Evolutionary conservation across 2,113 vertebrate species (phyloP).

Genomic region (Azemiops feae): DNA sequence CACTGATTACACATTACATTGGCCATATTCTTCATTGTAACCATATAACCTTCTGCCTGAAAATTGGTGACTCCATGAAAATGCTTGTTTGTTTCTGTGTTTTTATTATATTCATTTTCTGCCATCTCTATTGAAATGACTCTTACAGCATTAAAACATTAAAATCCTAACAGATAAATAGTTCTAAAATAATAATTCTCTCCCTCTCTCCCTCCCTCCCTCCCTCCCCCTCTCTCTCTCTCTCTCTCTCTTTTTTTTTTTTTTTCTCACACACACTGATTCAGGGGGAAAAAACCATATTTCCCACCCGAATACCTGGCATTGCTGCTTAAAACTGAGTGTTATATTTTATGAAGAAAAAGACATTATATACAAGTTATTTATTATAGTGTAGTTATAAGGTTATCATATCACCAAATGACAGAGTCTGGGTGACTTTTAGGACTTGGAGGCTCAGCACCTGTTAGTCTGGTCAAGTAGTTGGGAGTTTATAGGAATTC

Average conservation of each 20-base stretch:
- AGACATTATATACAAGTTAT: not conserved
- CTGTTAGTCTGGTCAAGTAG: not conserved
- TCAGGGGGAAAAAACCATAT: not conserved
- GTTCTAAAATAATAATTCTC: not conserved
- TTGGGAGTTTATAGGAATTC: not conserved
- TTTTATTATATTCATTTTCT: not conserved
- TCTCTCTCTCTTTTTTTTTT: too few species aligned
- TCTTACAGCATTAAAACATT: not conserved
- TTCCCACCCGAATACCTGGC: not conserved
- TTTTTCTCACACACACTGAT: not conserved
- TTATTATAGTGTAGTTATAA: not conserved
- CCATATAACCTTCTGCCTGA: constrained; percentile 41
- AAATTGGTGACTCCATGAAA: constrained; percentile 35
- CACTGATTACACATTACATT: constrained; percentile 51
- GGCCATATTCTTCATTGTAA: constrained; percentile 48
- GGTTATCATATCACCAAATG: not conserved
- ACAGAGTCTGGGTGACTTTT: not conserved
- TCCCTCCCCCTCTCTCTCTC: too few species aligned
- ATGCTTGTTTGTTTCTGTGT: not conserved
- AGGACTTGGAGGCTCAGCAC: not conserved
- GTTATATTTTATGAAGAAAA: not conserved
- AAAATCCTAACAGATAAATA: not conserved
- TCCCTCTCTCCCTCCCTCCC: too few species aligned
- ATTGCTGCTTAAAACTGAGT: not conserved
- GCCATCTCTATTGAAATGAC: not conserved